Conservation (phyloP, 2,113 vertebrate genomes). For the Daboia siamensis region DNA sequence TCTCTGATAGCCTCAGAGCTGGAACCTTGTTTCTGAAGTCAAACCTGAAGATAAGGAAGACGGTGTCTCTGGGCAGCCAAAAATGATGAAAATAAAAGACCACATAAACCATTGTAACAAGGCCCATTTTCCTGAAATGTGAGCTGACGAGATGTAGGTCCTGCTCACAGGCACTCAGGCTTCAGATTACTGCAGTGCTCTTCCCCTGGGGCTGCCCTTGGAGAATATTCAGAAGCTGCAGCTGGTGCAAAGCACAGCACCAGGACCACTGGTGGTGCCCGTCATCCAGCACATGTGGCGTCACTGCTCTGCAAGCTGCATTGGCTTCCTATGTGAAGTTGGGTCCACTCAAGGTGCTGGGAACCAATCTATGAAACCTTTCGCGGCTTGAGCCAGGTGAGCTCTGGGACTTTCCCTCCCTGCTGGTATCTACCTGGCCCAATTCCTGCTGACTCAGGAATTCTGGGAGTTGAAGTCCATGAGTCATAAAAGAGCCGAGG, state of each 20-base stretch:
- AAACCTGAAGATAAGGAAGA: conserved; percentile 72
- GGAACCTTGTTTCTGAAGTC: conserved; percentile 67
- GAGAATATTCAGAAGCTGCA: background rate
- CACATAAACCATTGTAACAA: conserved; percentile 85
- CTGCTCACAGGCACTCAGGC: background rate
- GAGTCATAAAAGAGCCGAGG: no score
- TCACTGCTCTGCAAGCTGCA: background rate
- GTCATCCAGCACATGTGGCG: background rate
- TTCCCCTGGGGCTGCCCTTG: background rate
- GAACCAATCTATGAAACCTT: background rate
- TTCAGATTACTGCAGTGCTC: background rate
- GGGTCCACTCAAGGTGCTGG: background rate
- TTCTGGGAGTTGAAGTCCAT: no score
- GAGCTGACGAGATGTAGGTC: conserved; percentile 70
- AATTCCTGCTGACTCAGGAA: no score
- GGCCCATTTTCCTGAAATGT: conserved; percentile 77
- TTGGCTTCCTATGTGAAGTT: background rate
- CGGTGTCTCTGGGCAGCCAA: background rate
- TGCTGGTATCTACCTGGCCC: background rate
- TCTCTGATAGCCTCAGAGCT: conserved; percentile 74
- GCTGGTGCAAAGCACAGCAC: background rate
- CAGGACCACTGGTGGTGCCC: background rate
- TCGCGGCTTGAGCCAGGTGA: background rate
- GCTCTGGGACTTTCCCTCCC: background rate
- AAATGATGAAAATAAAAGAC: conserved; percentile 81